These are phyloP conservation scores for Gymnothorax javanicus DNA, from an alignment of 2,797 vertebrate species.

Conservation along the genomic window DNA sequence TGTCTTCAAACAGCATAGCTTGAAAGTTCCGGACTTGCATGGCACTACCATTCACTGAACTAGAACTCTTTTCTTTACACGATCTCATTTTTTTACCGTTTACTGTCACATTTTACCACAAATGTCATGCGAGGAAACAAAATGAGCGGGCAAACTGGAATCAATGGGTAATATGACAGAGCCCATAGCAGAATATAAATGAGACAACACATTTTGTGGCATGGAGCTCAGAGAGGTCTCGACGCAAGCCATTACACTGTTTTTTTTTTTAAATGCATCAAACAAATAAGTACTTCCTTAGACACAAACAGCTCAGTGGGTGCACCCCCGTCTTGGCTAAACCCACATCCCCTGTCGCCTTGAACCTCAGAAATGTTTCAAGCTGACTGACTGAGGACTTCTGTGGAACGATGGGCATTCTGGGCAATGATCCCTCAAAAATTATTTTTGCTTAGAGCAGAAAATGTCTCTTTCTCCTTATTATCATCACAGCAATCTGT, in stretches of 20 bases:
- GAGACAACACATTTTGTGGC: neutral
- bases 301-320: neutral
- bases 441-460: neutral
- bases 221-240: neutral
- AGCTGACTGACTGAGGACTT: neutral
- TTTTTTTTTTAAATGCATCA: neutral
- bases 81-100: too few relatives aligned
- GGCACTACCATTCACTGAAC: neutral
- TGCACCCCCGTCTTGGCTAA: neutral
- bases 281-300: neutral
- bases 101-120: neutral
- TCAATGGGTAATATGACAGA: neutral
- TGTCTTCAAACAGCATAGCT: neutral
- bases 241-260: neutral
- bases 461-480: neutral
- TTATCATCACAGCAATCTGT: neutral
- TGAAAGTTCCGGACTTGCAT: neutral
- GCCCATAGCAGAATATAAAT: neutral
- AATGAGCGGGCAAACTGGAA: neutral
- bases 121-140: neutral
- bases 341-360: neutral
- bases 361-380: neutral
- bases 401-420: neutral
- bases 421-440: slow-evolving; percentile 1
- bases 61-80: too few relatives aligned